These are phyloP conservation scores for Sycophila texana DNA, from an alignment of 2,888 invertebrate genomes.

Conservation along the genomic window DNA sequence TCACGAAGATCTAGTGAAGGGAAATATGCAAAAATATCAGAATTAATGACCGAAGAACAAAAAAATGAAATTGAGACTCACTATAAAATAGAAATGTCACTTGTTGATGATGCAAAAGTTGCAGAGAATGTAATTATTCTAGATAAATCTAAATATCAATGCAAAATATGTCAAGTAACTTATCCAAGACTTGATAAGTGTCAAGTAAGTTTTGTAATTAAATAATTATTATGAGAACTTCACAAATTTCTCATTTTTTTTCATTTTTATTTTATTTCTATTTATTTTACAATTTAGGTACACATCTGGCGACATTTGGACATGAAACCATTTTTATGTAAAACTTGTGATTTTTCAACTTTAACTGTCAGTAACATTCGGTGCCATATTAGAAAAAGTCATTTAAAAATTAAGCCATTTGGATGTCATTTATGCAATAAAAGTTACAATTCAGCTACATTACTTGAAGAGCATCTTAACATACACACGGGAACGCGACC, in stretches of 20 bases:
- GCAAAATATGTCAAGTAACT: slow-evolving; percentile 63
- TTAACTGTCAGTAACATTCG: slow-evolving; percentile 69
- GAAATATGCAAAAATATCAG: slow-evolving; percentile 64
- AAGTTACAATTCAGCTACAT: slow-evolving; percentile 63
- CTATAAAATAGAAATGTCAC: slow-evolving; percentile 65
- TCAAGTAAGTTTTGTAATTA: slow-evolving; percentile 58
- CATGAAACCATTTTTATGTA: slow-evolving; percentile 69
- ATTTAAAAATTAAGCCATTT: slow-evolving; percentile 69
- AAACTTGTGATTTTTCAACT: slow-evolving; percentile 66
- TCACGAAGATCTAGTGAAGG: slow-evolving; percentile 55
- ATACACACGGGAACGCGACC: slow-evolving; percentile 68
- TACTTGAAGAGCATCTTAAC: slow-evolving; percentile 68
- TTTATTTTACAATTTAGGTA: slow-evolving; percentile 57
- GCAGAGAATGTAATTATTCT: slow-evolving; percentile 59
- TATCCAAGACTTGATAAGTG: slow-evolving; percentile 68
- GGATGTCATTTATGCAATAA: slow-evolving; percentile 66
- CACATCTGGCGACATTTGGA: slow-evolving; percentile 69
- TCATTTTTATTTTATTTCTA: neutral
- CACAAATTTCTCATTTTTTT: neutral
- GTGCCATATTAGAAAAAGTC: slow-evolving; percentile 69
- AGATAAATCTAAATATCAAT: slow-evolving; percentile 63
- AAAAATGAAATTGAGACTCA: slow-evolving; percentile 65
- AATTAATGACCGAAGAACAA: slow-evolving; percentile 67
- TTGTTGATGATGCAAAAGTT: slow-evolving; percentile 62
- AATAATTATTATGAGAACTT: neutral